A percentile compares a stretch with the other conserved stretches of the same genome.
Conservation (phyloP, 2,797 vertebrate species). For the Synanceia verrucosa region DNA sequence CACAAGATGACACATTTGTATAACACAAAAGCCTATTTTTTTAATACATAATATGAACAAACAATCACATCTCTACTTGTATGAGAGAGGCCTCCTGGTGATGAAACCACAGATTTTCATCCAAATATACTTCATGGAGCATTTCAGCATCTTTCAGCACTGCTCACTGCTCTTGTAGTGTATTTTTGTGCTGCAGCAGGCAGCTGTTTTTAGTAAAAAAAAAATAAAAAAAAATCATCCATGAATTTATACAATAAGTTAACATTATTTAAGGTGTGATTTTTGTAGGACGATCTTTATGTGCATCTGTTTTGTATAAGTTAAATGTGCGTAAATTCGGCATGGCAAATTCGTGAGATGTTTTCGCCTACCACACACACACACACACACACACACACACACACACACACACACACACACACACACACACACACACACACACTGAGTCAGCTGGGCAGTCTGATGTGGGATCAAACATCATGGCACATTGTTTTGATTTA, state of each 20-base stretch:
- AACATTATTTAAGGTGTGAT: no score
- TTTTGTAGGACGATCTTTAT: no score
- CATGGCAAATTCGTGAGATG: neutral
- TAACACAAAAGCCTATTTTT: neutral
- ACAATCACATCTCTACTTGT: neutral
- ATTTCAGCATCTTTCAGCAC: neutral
- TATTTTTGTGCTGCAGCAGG: neutral
- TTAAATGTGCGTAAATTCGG: neutral
- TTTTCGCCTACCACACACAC: no score
- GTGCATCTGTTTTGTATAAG: no score
- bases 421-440: no score
- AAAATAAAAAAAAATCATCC: no score
- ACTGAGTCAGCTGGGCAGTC: neutral
- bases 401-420: neutral
- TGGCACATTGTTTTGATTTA: neutral
- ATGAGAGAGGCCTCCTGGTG: no score
- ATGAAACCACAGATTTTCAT: neutral
- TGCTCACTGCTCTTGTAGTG: neutral
- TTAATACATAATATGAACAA: neutral
- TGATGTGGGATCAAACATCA: neutral
- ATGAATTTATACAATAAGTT: no score
- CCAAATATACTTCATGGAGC: neutral
- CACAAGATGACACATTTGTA: neutral
- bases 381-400: constrained; percentile 2
- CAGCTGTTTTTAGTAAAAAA: neutral